These are phyloP conservation scores for Muschampia plurimacula DNA, from an alignment of 2,888 invertebrate species.

Conservation along the genomic window DNA sequence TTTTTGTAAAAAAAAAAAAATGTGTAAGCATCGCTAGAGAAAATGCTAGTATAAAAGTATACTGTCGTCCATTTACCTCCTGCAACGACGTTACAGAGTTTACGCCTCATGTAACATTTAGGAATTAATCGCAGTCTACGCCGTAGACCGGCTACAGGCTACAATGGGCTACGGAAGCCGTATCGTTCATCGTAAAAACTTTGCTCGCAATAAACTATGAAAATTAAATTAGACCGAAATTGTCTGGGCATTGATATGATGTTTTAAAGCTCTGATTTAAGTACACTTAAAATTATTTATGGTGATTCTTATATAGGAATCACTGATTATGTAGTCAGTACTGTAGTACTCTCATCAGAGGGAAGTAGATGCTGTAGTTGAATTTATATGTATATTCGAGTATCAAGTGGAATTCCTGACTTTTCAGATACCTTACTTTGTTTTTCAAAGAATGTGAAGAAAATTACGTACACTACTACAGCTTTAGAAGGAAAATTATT, in stretches of 20 bases:
- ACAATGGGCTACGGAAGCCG: slow-evolving; percentile 48
- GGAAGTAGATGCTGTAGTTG: not conserved
- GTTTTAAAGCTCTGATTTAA: slow-evolving; percentile 14
- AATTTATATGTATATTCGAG: too few relatives aligned
- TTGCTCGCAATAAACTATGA: slow-evolving; percentile 67
- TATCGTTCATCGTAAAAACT: slow-evolving; percentile 78
- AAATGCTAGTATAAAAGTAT: slow-evolving; percentile 5
- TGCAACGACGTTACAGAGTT: slow-evolving; percentile 50
- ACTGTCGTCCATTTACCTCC: not conserved
- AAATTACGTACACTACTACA: too few relatives aligned
- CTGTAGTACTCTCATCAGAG: not conserved
- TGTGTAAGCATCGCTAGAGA: not conserved
- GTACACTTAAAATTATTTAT: slow-evolving; percentile 18
- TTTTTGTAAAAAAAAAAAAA: too few relatives aligned
- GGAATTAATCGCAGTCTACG: slow-evolving; percentile 71
- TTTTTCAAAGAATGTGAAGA: too few relatives aligned
- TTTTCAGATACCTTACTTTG: too few relatives aligned
- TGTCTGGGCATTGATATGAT: slow-evolving; percentile 47
- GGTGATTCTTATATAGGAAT: slow-evolving; percentile 5
- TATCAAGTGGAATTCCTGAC: too few relatives aligned
- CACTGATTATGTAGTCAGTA: not conserved
- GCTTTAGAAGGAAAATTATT: too few relatives aligned
- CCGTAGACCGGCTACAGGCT: slow-evolving; percentile 45
- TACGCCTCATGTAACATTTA: slow-evolving; percentile 74
- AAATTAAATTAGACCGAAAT: slow-evolving; percentile 68